These are phyloP conservation scores for Phengaris arion DNA, from an alignment of 2,888 invertebrate genomes.

Conservation along the genomic window DNA sequence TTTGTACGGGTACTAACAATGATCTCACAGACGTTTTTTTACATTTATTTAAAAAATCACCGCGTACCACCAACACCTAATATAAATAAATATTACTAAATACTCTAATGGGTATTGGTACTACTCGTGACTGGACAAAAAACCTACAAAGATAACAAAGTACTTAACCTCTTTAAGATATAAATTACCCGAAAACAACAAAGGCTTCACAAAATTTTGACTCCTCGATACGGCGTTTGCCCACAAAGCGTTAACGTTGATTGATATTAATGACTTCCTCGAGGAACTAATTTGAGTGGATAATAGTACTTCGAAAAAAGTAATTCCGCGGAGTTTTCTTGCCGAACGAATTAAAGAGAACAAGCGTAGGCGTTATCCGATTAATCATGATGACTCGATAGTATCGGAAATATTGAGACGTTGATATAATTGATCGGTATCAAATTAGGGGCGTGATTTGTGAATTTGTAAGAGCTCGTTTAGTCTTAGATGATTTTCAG, in stretches of 20 bases:
- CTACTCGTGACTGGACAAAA: not conserved
- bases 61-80: not conserved
- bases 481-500: not conserved
- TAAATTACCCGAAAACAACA: not conserved
- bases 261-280: conserved; percentile 75
- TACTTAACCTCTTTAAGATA: conserved; percentile 4
- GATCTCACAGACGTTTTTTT: too few species aligned
- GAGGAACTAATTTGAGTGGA: conserved; percentile 73
- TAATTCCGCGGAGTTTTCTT: conserved; percentile 50
- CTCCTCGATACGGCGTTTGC: conserved; percentile 40
- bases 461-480: conserved; percentile 30
- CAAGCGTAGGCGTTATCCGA: conserved; percentile 36
- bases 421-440: conserved; percentile 36
- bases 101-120: too few species aligned
- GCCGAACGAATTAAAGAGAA: conserved; percentile 39
- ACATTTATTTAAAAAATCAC: too few species aligned
- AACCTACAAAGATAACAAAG: not conserved
- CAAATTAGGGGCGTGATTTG: conserved; percentile 36
- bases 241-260: conserved; percentile 55
- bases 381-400: conserved; percentile 40
- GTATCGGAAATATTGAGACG: conserved; percentile 38
- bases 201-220: conserved; percentile 25
- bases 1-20: too few species aligned
- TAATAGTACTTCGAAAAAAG: conserved; percentile 76
- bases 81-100: too few species aligned